Evolutionary conservation across 2,113 vertebrate species (phyloP).

Genomic region (Equus quagga): DNA sequence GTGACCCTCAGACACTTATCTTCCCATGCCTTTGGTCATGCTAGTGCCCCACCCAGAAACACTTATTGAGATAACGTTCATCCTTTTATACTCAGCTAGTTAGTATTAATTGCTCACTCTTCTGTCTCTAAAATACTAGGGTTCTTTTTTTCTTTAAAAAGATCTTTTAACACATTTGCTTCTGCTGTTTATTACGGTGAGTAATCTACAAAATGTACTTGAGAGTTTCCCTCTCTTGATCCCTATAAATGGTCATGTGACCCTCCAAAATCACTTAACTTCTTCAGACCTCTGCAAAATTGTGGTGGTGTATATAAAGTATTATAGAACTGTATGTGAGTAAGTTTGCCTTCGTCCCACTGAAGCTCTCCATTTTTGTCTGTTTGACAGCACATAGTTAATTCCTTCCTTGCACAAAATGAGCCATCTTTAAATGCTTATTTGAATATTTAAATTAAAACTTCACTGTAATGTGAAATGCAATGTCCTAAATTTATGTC

Average conservation of each 20-base stretch:
- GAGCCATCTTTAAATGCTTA: background rate
- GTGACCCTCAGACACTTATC: background rate
- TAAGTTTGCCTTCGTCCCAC: background rate
- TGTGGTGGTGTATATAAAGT: background rate
- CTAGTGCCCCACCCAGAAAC: background rate
- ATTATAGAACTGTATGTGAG: background rate
- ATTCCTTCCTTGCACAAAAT: background rate
- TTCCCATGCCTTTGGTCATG: background rate
- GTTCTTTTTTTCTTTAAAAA: background rate
- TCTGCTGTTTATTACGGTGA: background rate
- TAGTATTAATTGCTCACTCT: background rate
- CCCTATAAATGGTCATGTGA: background rate
- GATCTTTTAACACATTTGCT: background rate
- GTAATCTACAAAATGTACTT: background rate
- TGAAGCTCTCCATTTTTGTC: background rate
- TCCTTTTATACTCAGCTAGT: background rate
- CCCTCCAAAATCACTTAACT: background rate
- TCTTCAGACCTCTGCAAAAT: background rate
- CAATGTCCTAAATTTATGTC: background rate
- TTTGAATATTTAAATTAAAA: slow-evolving; percentile 29
- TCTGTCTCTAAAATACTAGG: background rate
- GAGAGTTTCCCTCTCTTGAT: background rate
- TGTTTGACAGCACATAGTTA: background rate
- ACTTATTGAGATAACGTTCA: background rate
- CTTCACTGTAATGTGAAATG: background rate